A percentile compares a stretch with the other conserved stretches of the same genome.
Conservation (phyloP, 2,797 vertebrate genomes). For the Zenarchopterus dispar region DNA sequence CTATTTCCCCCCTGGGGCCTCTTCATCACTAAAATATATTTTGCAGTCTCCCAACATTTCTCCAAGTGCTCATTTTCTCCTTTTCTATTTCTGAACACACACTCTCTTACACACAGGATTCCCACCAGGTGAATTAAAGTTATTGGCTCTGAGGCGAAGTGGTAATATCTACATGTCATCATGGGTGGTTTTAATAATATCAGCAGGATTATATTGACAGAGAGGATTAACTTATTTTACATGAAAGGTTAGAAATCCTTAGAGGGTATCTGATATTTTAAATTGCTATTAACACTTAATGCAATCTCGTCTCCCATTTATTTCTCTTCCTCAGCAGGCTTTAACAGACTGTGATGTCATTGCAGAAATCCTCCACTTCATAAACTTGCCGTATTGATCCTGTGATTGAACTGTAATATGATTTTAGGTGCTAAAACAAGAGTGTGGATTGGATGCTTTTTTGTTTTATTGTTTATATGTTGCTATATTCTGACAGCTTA, state of each 20-base stretch:
- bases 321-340: constrained; percentile 35
- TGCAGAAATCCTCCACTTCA: constrained; percentile 36
- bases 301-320: constrained; percentile 31
- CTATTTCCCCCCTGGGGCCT: constrained; percentile 57
- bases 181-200: constrained; percentile 63
- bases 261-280: constrained; percentile 40
- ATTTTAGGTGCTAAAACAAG: no score
- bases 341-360: constrained; percentile 45
- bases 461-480: no score
- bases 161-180: constrained; percentile 70
- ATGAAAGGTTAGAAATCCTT: constrained; percentile 59
- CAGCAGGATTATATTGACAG: constrained; percentile 71
- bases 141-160: constrained; percentile 67
- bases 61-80: constrained; percentile 40
- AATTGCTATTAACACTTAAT: constrained; percentile 59
- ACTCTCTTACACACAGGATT: constrained; percentile 11
- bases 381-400: constrained; percentile 44
- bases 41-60: constrained; percentile 54
- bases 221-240: constrained; percentile 68
- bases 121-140: constrained; percentile 69
- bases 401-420: not conserved
- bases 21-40: constrained; percentile 66
- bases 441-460: no score
- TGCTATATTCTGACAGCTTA: not conserved
- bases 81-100: constrained; percentile 8